Percentiles rank a stretch among this genome's conserved stretches.
phyloP scores from a whole-genome alignment of 2,797 vertebrate species.

The Sylvilagus floridanus region DNA sequence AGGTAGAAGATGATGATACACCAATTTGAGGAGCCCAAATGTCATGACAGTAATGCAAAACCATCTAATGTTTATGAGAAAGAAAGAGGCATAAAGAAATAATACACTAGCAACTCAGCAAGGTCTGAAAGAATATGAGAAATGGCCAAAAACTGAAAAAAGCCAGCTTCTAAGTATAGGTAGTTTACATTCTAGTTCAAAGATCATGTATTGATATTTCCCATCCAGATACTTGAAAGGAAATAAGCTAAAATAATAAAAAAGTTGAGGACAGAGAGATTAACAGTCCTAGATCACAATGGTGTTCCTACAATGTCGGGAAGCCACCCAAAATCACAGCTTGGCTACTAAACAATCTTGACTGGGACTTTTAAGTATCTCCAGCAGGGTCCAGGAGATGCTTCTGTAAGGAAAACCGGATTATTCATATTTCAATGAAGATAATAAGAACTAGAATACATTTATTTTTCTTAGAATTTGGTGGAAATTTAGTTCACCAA shows the following conservation, averaged over 20 bases:
- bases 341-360: neutral
- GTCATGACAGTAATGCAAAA: neutral
- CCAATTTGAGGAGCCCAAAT: neutral
- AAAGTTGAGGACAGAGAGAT: neutral
- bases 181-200: neutral
- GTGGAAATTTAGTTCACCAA: neutral
- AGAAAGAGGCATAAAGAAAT: neutral
- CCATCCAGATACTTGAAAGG: neutral
- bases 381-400: neutral
- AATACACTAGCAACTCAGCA: neutral
- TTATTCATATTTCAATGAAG: neutral
- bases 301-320: neutral
- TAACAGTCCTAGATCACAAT: neutral
- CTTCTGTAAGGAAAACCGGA: constrained; percentile 12
- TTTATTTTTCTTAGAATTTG: constrained; percentile 38
- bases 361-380: neutral
- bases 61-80: neutral
- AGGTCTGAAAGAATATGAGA: neutral
- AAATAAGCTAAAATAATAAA: constrained; percentile 8
- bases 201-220: constrained; percentile 6
- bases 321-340: neutral
- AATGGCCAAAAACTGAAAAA: constrained; percentile 29
- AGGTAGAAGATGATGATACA: neutral
- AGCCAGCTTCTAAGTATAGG: neutral
- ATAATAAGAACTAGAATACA: constrained; percentile 4